Base-by-base conservation (phyloP, 2,113 vertebrate species). In the Tragelaphus buxtoni region DNA sequence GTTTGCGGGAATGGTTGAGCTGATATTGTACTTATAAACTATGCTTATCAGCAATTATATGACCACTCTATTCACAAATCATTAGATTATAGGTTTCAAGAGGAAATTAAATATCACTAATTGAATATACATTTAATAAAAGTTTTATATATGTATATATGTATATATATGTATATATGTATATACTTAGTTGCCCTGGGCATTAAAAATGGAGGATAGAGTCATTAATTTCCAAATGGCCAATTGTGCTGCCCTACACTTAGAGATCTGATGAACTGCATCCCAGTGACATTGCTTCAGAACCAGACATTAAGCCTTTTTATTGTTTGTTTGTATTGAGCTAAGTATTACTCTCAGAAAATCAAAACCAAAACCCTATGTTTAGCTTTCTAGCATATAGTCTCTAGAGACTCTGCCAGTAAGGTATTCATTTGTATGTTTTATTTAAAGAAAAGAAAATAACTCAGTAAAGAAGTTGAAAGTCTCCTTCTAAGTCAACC, bases 301-400 rank as follows among this genome's bases (percentile, higher is more conserved):
- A 58, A 86, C 51, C 45, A 82, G 35, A 69, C 35, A 95, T 51
- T 17, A 87, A 93, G 72, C 4, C 1, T 9, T 49, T 82, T 60
- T 18, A n/a, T 53, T 81, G 32, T 94, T 76, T 28, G 24, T 82
- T 95, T 89, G n/a, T 61, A 45, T 39, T 93, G 55, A 95, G 42
- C 47, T 49, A 81, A 86, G 16, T 80, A 51, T 87, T 84, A 89
- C 77, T 94, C 94, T 90, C 20, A 92, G 58, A 93, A 95, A 93
- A 93, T 91, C 80, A 89, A 94, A 92, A 65, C 16, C 89, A 32
- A 89, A 95, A 89, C 32, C 18, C 53, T 87, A 12, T 83, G 9
- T 80, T 92, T 94, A n/a, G 1, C 18, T 87, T 93, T 39, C 32
- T 42, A 93, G 39, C 6, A 69, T 83, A 28, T 47, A 69, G 47